Base-by-base conservation (phyloP, 2,113 vertebrate genomes). In the Rhea americana region DNA sequence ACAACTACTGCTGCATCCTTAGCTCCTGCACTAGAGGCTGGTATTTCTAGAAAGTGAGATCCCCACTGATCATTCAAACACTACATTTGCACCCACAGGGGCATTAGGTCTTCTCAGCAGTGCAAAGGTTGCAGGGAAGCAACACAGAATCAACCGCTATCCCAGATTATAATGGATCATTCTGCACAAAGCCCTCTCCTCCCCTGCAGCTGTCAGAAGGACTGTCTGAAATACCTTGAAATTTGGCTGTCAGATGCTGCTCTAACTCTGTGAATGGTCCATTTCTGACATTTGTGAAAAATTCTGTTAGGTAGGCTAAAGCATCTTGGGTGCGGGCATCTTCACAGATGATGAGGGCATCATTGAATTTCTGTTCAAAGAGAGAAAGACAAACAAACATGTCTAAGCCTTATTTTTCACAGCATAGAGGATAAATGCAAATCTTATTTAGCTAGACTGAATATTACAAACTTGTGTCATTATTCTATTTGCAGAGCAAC, bases 261-360 rank as follows among this genome's bases (percentile, higher is more conserved):
- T 99, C 98, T 20, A 91, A 96, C 7, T 96, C 71, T 70, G 97
- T 97, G 43, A 95, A 97, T 26, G 95, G 94, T 37, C 97, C 97
- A 11, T 95, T 93, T 86, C 74, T 96, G 13, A 98, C 96, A 68
- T 98, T 93, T 7, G 55, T 81, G 65, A 98, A 98, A 93, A 98
- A 99, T 25, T 93, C 85, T 13, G 96, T 96, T 65, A 98, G 87
- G 91, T 97, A 98, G 51, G 87, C 80, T 76, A 98, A 76, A 24
- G 98, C 98, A 89, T 98, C 98, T 91, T 97, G 96, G 0, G 97
- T 96, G 53, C 97, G 91, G 2, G 97, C 98, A 20, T 98, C 97
- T 65, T 98, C 98, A 55, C 88, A 98, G 90, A 98, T 98, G 72
- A 98, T 98, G 77, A 98, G 95, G 59, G 98, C 94, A 17, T 98